Base-by-base conservation (phyloP, 2,888 invertebrate genomes). In the Xylota segnis region DNA sequence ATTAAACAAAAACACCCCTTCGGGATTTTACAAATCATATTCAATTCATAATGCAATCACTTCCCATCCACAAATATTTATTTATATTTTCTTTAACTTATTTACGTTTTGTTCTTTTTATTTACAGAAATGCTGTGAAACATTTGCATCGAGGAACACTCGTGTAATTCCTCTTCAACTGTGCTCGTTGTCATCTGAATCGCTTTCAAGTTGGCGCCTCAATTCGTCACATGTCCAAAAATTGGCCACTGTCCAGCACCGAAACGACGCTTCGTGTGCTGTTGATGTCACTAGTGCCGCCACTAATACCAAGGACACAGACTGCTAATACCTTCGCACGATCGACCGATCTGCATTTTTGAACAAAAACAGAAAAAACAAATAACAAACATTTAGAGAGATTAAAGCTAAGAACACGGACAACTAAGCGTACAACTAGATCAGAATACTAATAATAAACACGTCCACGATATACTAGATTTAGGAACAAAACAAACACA, bases 201-300 rank as follows among this genome's bases (percentile, higher is more conserved):
- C 27, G 54, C 23, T 76, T 76, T 82, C 54, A 61, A 61, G 63
- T 86, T 86, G 86, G 86, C 86, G 86, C 82, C 76, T 58, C 77
- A 86, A 77, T 72, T 86, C 34, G 86, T 86, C 86, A 76, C 86
- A 86, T 86, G 86, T 82, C 77, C 86, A 72, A 75, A 68, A 86
- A 82, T 86, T 86, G 86, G 86, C 82, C 82, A 61, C 76, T 77
- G 18, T 76, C 77, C 82, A 86, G 86, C 82, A 86, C 72, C 82
- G 86, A 86, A 72, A 58, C 86, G 81, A 81, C 75, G 75, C 56
- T 82, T 86, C 76, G 81, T 71, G 72, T 86, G 86, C 82, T 86
- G 81, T 66, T 82, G 77, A 76, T 82, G 82, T 72, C 72, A 82
- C 61, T 66, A 72, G 72, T 77, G 54, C 61, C 56, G 66, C 54